These are phyloP conservation scores for Protaetia brevitarsis DNA, from an alignment of 1,140 invertebrate species.

Conservation along the genomic window DNA sequence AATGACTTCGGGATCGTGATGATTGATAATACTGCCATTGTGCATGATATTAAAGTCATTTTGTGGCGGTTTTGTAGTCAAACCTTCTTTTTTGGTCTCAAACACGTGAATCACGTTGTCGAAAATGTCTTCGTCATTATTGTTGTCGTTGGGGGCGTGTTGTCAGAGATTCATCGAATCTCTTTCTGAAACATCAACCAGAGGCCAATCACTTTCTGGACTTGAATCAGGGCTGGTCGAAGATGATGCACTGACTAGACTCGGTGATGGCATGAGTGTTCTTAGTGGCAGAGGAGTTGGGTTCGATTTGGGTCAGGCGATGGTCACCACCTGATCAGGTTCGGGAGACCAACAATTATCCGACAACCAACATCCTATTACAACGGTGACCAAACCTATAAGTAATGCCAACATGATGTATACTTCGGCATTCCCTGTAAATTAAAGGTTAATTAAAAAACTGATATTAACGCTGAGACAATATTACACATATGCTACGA, in stretches of 20 bases:
- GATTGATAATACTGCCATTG: not conserved
- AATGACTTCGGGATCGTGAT: not conserved
- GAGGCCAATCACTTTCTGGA: slow-evolving; percentile 45
- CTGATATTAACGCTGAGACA: not conserved
- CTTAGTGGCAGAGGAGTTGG: slow-evolving; percentile 44
- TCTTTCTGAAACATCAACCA: slow-evolving; percentile 42
- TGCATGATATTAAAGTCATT: slow-evolving; percentile 19
- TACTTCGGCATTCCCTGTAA: slow-evolving; percentile 66
- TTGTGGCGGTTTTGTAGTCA: slow-evolving; percentile 7
- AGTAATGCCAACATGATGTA: slow-evolving; percentile 68
- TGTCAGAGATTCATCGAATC: slow-evolving; percentile 46
- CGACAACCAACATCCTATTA: slow-evolving; percentile 70
- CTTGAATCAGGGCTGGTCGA: slow-evolving; percentile 36
- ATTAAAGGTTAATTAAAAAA: not conserved
- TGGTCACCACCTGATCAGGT: slow-evolving; percentile 61
- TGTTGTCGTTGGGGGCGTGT: slow-evolving; percentile 43
- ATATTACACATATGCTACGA: not conserved
- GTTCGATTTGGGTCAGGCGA: slow-evolving; percentile 62
- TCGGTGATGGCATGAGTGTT: slow-evolving; percentile 29
- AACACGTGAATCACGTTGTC: slow-evolving; percentile 24
- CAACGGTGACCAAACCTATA: slow-evolving; percentile 67
- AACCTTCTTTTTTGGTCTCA: slow-evolving; percentile 20
- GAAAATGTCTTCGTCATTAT: slow-evolving; percentile 28
- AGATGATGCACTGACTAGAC: slow-evolving; percentile 31
- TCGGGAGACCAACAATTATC: slow-evolving; percentile 74